Conservation (phyloP, 2,797 vertebrate genomes). For the Melanotaenia nigrans region DNA sequence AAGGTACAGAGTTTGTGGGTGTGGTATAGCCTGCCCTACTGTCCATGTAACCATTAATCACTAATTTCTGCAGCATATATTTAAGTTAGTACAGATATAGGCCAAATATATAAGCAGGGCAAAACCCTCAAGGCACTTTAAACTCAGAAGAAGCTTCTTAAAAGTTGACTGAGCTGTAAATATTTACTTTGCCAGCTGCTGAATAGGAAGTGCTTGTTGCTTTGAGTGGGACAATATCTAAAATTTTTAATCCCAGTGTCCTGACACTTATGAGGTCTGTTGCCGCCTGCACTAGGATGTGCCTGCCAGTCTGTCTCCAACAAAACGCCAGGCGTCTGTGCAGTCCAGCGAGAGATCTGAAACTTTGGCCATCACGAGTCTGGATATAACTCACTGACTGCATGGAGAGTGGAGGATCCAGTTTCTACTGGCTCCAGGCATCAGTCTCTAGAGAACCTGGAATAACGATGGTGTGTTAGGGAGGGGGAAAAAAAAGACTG, state of each 20-base stretch:
- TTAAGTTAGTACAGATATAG: conserved; percentile 11
- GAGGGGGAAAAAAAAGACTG: conserved; percentile 1
- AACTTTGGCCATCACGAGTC: conserved; percentile 45
- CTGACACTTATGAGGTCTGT: conserved; percentile 34
- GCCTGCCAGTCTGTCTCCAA: conserved; percentile 67
- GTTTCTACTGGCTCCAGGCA: conserved; percentile 63
- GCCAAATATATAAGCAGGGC: conserved; percentile 32
- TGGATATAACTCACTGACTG: conserved; percentile 29
- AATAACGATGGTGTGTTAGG: conserved; percentile 24
- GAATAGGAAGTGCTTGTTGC: neutral
- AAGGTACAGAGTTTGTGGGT: conserved; percentile 9
- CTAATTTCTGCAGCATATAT: conserved; percentile 12
- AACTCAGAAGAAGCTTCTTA: conserved; percentile 38
- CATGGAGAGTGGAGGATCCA: conserved; percentile 46
- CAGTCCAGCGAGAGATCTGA: conserved; percentile 43
- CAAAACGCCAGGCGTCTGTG: conserved; percentile 39
- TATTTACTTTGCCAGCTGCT: conserved; percentile 30
- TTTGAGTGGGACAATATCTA: conserved; percentile 17
- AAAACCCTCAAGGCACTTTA: conserved; percentile 66
- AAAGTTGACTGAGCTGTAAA: conserved; percentile 29
- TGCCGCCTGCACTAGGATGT: conserved; percentile 34
- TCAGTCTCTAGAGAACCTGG: conserved; percentile 52
- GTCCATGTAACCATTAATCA: conserved; percentile 26
- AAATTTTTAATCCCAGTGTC: conserved; percentile 27
- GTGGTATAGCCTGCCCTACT: conserved; percentile 4